phyloP scores from a whole-genome alignment of 2,888 invertebrate species.

The Lasioglossum vierecki region DNA sequence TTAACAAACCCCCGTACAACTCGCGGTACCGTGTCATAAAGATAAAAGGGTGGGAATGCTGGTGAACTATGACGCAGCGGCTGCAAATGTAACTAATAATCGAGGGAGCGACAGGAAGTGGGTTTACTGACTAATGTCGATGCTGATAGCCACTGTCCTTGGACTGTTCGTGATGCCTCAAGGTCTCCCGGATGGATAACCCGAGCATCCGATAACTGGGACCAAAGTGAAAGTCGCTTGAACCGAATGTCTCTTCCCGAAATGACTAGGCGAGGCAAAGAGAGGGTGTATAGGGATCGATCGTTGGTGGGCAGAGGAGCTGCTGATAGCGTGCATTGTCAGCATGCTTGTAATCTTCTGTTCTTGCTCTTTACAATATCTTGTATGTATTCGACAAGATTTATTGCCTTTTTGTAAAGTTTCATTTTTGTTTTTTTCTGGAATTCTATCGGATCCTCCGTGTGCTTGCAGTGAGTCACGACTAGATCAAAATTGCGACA shows the following conservation, averaged over 20 bases:
- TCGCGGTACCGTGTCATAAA: conserved; percentile 44
- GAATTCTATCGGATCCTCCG: not conserved
- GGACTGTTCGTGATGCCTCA: not conserved
- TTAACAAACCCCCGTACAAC: conserved; percentile 46
- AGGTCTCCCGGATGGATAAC: conserved; percentile 23
- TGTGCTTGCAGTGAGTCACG: not conserved
- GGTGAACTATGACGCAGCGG: conserved; percentile 43
- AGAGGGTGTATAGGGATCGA: not conserved
- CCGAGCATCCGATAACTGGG: conserved; percentile 28
- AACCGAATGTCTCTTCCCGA: not conserved
- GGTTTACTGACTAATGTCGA: conserved; percentile 60
- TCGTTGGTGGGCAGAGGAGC: not conserved
- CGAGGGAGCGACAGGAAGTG: conserved; percentile 18
- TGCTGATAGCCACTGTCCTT: conserved; percentile 42
- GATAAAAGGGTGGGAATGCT: conserved; percentile 55
- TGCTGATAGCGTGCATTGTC: not conserved
- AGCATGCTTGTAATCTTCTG: not conserved
- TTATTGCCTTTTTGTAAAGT: not conserved
- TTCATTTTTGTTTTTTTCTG: not conserved
- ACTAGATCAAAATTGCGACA: not conserved
- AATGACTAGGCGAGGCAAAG: not conserved
- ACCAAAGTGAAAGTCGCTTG: conserved; percentile 26
- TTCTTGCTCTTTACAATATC: not conserved
- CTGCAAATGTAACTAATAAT: conserved; percentile 43
- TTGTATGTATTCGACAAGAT: not conserved